These are phyloP conservation scores for Malacosoma neustria DNA, from an alignment of 2,888 invertebrate species.

Conservation along the genomic window DNA sequence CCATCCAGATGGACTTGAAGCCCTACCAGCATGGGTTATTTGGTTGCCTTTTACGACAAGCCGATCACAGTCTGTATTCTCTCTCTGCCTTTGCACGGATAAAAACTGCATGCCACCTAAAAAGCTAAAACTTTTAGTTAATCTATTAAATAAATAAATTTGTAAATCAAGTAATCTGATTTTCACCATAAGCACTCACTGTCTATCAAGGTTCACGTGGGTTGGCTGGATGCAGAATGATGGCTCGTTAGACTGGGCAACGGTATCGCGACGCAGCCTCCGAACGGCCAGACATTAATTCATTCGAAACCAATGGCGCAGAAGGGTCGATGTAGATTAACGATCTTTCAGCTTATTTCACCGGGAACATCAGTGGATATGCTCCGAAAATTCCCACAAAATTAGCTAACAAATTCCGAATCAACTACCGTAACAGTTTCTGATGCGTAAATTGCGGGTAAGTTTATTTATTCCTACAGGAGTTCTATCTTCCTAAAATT, in stretches of 20 bases:
- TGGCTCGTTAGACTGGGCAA: neutral
- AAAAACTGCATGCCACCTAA: no score
- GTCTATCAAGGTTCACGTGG: neutral
- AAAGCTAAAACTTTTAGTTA: no score
- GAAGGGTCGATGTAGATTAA: conserved; percentile 47
- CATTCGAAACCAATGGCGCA: conserved; percentile 36
- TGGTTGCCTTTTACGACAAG: no score
- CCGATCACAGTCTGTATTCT: no score
- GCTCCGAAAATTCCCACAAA: neutral
- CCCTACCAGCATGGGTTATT: no score
- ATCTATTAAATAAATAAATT: no score
- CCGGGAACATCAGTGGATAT: conserved; percentile 15
- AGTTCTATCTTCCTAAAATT: no score
- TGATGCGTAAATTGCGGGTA: neutral
- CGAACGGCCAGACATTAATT: conserved; percentile 18
- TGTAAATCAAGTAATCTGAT: no score
- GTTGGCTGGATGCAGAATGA: neutral
- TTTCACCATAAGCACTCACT: no score
- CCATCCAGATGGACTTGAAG: no score
- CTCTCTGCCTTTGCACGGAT: no score
- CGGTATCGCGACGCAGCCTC: neutral
- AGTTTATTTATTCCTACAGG: neutral
- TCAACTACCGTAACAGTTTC: neutral
- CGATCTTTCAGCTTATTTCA: conserved; percentile 16
- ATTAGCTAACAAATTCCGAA: neutral